These are phyloP conservation scores for Vidua chalybeata DNA, from an alignment of 2,113 vertebrate species.

Conservation along the genomic window DNA sequence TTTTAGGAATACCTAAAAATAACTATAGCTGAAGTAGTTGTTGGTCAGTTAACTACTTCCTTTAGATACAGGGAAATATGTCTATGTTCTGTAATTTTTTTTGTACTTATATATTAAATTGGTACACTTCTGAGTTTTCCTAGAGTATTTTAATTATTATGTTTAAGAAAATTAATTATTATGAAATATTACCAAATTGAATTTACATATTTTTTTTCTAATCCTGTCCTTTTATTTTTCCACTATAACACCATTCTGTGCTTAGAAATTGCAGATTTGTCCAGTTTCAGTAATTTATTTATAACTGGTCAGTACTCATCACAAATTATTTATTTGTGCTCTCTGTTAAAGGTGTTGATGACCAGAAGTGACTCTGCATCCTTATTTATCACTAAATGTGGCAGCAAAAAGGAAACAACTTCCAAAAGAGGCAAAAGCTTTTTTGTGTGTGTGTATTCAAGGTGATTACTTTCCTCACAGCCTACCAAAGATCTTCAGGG, in stretches of 20 bases:
- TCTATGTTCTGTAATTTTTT: background rate
- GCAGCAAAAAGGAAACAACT: background rate
- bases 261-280: background rate
- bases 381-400: background rate
- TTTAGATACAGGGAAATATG: background rate
- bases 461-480: background rate
- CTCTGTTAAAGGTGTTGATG: background rate
- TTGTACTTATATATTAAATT: background rate
- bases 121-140: background rate
- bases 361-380: background rate
- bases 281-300: background rate
- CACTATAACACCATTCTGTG: background rate
- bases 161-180: background rate
- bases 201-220: background rate
- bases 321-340: background rate
- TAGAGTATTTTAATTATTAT: background rate
- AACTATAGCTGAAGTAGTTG: background rate
- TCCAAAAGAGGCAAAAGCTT: background rate
- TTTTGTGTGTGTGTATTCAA: background rate
- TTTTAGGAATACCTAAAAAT: background rate
- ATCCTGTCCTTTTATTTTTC: accelerated
- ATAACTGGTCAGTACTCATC: background rate
- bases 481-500: background rate
- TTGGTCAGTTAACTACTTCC: background rate
- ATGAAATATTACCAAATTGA: background rate